Conservation (phyloP, 2,113 vertebrate species). For the Corydoras maculifer region DNA sequence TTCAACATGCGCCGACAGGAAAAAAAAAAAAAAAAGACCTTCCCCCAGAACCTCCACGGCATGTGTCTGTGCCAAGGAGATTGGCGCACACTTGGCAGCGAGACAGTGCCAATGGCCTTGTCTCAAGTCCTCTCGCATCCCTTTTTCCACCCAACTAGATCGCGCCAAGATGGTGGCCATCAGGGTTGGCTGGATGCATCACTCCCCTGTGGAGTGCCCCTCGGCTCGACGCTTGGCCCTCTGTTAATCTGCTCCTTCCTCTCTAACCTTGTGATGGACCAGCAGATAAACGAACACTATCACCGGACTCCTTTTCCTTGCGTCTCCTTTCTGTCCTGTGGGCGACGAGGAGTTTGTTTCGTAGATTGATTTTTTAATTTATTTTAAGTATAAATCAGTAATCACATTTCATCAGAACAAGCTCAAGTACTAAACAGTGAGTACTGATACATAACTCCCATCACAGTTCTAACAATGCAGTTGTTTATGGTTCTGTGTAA, state of each 20-base stretch:
- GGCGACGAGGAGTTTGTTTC: too few relatives aligned
- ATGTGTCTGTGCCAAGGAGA: constrained; percentile 20
- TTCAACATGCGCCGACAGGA: constrained; percentile 7
- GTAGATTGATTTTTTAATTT: too few relatives aligned
- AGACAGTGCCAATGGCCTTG: constrained; percentile 43
- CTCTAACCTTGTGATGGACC: constrained; percentile 9
- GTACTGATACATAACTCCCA: too few relatives aligned
- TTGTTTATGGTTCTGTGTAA: too few relatives aligned
- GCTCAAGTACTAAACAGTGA: too few relatives aligned
- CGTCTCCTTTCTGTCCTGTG: not conserved
- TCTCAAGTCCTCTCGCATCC: constrained; percentile 60
- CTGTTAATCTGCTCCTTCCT: constrained; percentile 72
- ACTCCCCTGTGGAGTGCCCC: constrained; percentile 13
- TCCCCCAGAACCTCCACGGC: constrained; percentile 4
- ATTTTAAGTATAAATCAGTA: too few relatives aligned
- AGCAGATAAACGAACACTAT: not conserved
- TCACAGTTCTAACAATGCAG: too few relatives aligned
- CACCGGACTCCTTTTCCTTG: not conserved
- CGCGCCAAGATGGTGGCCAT: constrained; percentile 40
- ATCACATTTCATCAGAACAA: too few relatives aligned
- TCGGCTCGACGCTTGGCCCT: constrained; percentile 25
- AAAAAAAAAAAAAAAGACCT: constrained; percentile 6
- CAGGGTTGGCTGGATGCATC: constrained; percentile 30
- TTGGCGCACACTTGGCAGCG: constrained; percentile 24
- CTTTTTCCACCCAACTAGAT: constrained; percentile 55